A percentile compares a stretch with the other conserved stretches of the same genome.
phyloP scores from a whole-genome alignment of 2,888 invertebrate species.

The Willowsia nigromaculata region DNA sequence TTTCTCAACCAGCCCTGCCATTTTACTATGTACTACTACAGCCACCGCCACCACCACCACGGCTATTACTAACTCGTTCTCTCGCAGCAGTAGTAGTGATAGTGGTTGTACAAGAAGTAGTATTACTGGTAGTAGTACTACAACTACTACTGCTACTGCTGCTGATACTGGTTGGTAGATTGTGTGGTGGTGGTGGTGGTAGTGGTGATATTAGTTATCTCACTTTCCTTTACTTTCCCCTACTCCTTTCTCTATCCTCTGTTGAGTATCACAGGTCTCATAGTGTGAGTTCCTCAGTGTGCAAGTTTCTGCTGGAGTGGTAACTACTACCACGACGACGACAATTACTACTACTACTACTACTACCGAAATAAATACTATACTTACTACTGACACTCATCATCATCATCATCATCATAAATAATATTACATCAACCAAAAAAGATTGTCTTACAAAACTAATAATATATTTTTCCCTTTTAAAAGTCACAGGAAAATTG shows the following conservation, averaged over 20 bases:
- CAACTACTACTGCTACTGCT: not conserved
- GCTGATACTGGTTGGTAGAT: not conserved
- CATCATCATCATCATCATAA: conserved; percentile 17
- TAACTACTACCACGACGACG: conserved; percentile 40
- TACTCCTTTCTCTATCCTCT: conserved; percentile 10
- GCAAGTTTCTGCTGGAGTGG: conserved; percentile 61
- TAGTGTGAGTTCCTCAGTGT: conserved; percentile 54
- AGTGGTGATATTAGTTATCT: not conserved
- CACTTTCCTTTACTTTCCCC: conserved; percentile 40
- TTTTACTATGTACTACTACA: conserved; percentile 8
- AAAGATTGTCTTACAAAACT: not conserved
- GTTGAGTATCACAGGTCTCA: conserved; percentile 37
- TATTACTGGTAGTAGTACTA: not conserved
- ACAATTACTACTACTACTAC: not conserved
- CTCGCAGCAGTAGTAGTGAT: not conserved
- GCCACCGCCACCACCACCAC: not conserved
- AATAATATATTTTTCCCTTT: not conserved
- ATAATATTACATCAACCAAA: not conserved
- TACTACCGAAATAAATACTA: conserved; percentile 12
- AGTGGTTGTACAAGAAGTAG: not conserved
- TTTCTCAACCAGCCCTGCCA: not conserved
- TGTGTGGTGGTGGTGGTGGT: not conserved
- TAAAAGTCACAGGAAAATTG: not conserved
- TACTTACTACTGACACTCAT: conserved; percentile 34
- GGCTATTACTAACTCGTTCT: not conserved